Base-by-base conservation (phyloP, 2,797 vertebrate species). In the Nyctalus aviator region DNA sequence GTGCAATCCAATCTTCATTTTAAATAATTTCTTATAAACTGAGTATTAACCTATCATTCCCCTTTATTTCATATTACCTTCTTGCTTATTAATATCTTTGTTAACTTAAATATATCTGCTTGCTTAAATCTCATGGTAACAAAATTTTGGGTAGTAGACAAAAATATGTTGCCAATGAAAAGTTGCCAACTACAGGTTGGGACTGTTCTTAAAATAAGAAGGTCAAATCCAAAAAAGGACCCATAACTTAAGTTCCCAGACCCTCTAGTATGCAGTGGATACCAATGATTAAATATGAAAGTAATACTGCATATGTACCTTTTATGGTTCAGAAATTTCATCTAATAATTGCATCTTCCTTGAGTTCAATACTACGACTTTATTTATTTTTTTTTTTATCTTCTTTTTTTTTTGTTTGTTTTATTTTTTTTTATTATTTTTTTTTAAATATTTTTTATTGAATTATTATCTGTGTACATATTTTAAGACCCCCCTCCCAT, bases 151-250 rank as follows among this genome's bases (percentile, higher is more conserved):
- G 79, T 2, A 62, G 44, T 32, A 75, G 57, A 82, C 57, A 93
- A 94, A 46, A 59, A 86, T 71, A 88, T 50, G 55, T 27, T 90
- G 57, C 50, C 57, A 94, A 27, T 35, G 48, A 84, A 82, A 94
- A 90, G 46, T 88, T 95, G 66, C 53, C 92, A 96, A 83, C 35
- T 90, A 46, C 30, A 86, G 82, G 64, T 76, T 92, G 27, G 17
- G 46, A 87, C 25, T 91, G 53, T 95, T 95, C 84, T 93, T 86
- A 72, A 90, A 95, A 94, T 82, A 86, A 94, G 72, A 94, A 92
- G 46, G 68, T 90, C 87, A 90, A 82, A 68, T 88, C 57, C 69
- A 68, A 93, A 94, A 95, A n/a, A 57, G 41, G 35, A 94, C 18
- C 71, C 41, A 48, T 79, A 66, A 79, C 46, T 48, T 48, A 82